Base-by-base conservation (phyloP, 2,888 invertebrate species). In the Lepeophtheirus nordmannii region DNA sequence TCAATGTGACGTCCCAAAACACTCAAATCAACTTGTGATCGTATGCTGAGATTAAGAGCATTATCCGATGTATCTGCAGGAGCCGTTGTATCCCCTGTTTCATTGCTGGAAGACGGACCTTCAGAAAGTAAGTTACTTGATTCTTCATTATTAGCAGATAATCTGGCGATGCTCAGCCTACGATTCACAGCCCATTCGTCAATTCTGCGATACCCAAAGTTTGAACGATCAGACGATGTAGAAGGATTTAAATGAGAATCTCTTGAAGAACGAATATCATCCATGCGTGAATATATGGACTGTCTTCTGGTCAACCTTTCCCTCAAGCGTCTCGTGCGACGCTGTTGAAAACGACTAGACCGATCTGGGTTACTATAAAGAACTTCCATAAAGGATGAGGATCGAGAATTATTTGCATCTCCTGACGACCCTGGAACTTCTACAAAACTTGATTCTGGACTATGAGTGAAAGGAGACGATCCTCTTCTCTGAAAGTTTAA, bases 1-100 rank as follows among this genome's bases (percentile, higher is more conserved):
- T 75, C 74, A 38, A 76, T 74, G 61, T 75, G 74, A 39, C 74
- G 70, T 64, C 73, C 73, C 30, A 76, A 72, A 39, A 75, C 69
- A 63, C 72, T 72, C 65, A 75, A 72, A 7, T 73, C 73, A 11
- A 61, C 39, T 30, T 61, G 61, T n/a, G n/a, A 37, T 8, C 61
- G 61, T n/a, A 22, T 37, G 10, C 61, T 61, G n/a, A n/a, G 14
- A 23, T 61, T n/a, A 23, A 37, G 30, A 58, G 58, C 30, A 58
- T 20, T 22, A 17, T 58, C 30, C 2, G 20, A 14, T 14, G 14
- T 14, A 58, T n/a, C n/a, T 58, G 14, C 7, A n/a, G 58, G 17
- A 22, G 20, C n/a, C 9, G 58, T 23, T 12, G 58, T 5, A 46
- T 46, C 53, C 14, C 17, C 20, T 58, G 58, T 30, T 7, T 30